These are phyloP conservation scores for Pteruthius melanotis DNA, from an alignment of 2,113 vertebrate species.

Conservation along the genomic window DNA sequence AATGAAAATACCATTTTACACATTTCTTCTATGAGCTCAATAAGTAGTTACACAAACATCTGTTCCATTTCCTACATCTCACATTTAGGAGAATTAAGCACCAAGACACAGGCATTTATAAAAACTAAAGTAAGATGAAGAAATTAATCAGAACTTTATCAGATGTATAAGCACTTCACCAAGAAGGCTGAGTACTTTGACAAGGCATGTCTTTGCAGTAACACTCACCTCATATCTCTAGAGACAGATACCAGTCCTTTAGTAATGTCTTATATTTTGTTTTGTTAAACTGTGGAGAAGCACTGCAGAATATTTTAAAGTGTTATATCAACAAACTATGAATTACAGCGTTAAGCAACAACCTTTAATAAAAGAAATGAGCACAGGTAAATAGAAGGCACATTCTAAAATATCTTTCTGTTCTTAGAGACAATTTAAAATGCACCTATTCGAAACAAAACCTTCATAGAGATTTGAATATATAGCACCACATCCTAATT, in stretches of 20 bases:
- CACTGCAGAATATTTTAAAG: neutral
- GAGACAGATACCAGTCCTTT: conserved; percentile 15
- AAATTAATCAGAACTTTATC: conserved; percentile 35
- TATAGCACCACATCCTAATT: neutral
- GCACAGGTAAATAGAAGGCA: neutral
- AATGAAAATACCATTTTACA: conserved; percentile 63
- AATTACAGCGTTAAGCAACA: neutral
- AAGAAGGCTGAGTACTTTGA: neutral
- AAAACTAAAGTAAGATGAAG: conserved; percentile 54
- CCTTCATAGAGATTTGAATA: neutral
- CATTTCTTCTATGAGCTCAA: conserved; percentile 36
- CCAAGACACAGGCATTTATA: conserved; percentile 51
- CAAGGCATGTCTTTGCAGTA: conserved; percentile 21
- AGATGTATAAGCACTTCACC: conserved; percentile 30
- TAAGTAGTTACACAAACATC: conserved; percentile 68
- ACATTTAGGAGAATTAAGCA: conserved; percentile 66
- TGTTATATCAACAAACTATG: neutral
- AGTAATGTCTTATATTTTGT: conserved; percentile 10
- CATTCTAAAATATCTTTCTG: neutral
- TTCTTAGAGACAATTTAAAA: neutral
- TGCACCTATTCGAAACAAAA: neutral
- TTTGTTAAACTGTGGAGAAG: neutral
- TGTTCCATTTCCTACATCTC: conserved; percentile 62
- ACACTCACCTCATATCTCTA: conserved; percentile 48
- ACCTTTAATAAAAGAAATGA: neutral